Base-by-base conservation (phyloP, 2,113 vertebrate species). In the Ptychochromis oligacanthus region DNA sequence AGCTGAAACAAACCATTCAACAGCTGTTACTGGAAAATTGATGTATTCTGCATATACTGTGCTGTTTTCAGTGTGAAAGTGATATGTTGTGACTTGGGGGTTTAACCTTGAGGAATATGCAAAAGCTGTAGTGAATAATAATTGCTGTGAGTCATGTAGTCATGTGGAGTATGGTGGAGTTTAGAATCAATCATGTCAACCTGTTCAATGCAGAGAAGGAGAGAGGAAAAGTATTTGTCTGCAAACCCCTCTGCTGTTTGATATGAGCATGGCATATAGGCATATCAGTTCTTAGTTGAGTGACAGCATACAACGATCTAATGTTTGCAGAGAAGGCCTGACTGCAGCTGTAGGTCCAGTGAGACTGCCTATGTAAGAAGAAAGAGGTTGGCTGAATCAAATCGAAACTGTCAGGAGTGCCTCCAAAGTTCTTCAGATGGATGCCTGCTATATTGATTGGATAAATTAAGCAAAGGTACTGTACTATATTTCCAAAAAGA, bases 271-370 rank as follows among this genome's bases (percentile, higher is more conserved):
- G 11, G 79, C 79, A 85, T 72, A 18, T 22, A 43, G 34, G 75
- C 67, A 14, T 18, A 55, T 60, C 22, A 38, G 38, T 60, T 77
- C 40, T 77, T 4, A 3, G 61, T 17, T 90, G 83, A 93, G 61
- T 86, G 92, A 89, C 86, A 70, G 87, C 83, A 82, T 82, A 85
- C 67, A 28, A 31, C 57, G 1, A 61, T 74, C 79, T 90, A 79
- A 90, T 89, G 88, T 89, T 93, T 88, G 70, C 84, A 83, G 76
- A 90, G 54, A 72, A 79, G 64, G 74, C 80, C 64, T 22, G 56
- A 59, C 54, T 75, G 55, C 54, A n/a, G 77, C 75, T 75, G 78
- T 1, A 40, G 70, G 77, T 80, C 84, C 82, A 34, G 65, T 9
- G 59, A 83, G 82, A 75, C 79, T 58, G 13, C 11, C 40, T 20